Percentiles rank a stretch among this genome's conserved stretches.
phyloP scores from a whole-genome alignment of 1,140 invertebrate species.

The Lepidotrigona ventralis region DNA sequence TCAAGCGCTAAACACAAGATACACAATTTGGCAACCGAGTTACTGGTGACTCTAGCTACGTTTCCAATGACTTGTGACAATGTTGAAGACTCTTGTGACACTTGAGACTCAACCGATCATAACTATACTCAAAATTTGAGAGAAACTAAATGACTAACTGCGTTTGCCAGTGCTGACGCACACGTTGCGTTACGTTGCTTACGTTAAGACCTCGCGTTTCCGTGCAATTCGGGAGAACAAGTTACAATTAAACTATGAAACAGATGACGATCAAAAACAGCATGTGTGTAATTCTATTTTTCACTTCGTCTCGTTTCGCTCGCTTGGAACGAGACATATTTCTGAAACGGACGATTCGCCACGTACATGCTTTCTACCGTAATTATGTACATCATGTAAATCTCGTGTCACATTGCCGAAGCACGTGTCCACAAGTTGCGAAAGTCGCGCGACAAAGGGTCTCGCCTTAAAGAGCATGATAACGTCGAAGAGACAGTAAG shows the following conservation, averaged over 20 bases:
- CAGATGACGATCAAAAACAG: not conserved
- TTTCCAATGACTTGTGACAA: not conserved
- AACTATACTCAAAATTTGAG: not conserved
- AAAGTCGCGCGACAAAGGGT: conserved; percentile 14
- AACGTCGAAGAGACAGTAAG: not conserved
- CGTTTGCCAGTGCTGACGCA: not conserved
- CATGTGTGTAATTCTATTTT: not conserved
- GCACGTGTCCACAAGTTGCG: conserved; percentile 1
- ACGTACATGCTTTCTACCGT: not conserved
- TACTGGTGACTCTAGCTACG: not conserved
- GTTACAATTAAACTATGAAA: not conserved
- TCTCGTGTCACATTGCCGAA: not conserved
- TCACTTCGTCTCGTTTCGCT: not conserved
- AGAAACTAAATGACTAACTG: not conserved
- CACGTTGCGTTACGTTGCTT: not conserved
- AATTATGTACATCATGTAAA: no score
- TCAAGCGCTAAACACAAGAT: not conserved
- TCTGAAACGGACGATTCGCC: not conserved
- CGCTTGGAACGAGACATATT: not conserved
- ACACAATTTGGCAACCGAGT: not conserved
- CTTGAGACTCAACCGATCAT: not conserved
- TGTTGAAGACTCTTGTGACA: not conserved
- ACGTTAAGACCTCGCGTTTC: not conserved
- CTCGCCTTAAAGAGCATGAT: conserved; percentile 33
- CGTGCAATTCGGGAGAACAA: not conserved